Evolutionary conservation across 2,888 invertebrate species (phyloP).

Genomic region (Lathronympha strigana): DNA sequence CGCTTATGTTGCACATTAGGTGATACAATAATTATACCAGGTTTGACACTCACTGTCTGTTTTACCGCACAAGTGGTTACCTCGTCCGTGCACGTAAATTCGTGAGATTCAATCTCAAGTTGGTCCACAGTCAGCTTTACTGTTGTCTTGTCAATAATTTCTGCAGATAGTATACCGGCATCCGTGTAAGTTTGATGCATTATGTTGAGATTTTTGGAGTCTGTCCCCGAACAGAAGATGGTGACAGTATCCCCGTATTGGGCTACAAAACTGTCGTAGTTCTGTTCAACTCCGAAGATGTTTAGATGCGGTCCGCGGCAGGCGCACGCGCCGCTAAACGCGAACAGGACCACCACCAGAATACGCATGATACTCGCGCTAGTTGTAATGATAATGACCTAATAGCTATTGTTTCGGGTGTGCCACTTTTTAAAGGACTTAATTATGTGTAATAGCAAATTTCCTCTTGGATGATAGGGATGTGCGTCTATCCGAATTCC

Average conservation of each 20-base stretch:
- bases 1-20: not conserved
- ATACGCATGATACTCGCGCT: not conserved
- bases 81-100: not conserved
- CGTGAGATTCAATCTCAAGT: not conserved
- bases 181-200: not conserved
- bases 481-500: not conserved
- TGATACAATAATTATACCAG: not conserved
- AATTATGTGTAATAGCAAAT: conserved; percentile 1
- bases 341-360: not conserved
- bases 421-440: conserved; percentile 1
- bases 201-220: conserved; percentile 7
- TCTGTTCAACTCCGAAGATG: not conserved
- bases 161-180: not conserved
- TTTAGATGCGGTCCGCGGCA: not conserved
- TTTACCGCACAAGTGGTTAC: not conserved
- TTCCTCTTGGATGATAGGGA: not conserved
- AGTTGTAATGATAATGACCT: not conserved
- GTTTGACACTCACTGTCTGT: not conserved
- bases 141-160: not conserved
- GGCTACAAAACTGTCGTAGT: not conserved
- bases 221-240: not conserved
- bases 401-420: not conserved
- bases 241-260: not conserved
- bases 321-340: not conserved
- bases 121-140: not conserved